Evolutionary conservation across 2,888 invertebrate species (phyloP), one percentile per base, ranked within the genome.

Genomic region (Cancer borealis): DNA sequence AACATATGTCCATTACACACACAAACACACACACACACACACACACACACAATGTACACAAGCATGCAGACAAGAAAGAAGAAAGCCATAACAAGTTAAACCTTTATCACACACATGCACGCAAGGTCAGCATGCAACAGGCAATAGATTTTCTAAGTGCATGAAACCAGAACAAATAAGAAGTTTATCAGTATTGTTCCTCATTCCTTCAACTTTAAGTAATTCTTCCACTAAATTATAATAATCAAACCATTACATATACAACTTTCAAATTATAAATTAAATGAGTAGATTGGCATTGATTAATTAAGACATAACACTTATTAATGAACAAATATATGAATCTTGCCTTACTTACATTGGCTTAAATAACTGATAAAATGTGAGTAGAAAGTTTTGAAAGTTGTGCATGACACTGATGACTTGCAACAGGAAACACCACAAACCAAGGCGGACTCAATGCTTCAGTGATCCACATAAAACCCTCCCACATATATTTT

Each of bases 71-170:
- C 49, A n/a, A 47, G 30, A 47, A 49, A 89, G 30, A 89, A 49
- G 2, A 89, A 26, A 49, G 49, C 47, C 26, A 47, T 47, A n/a
- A 17, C 47, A 89, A 49, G 26, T 89, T 49, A 89, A 12, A 30
- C 8, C 47, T 47, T 26, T 3, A 26, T 49, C 49, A 88, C 73
- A 89, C 21, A 47, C 88, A 89, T 89, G 88, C 88, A 89, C 47
- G 88, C 47, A n/a, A 47, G 8, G 46, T 89, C n/a, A 89, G 17
- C 88, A 89, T 89, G 88, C 88, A 89, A 89, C 49, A 26, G 84
- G 39, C 84, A 84, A 39, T 12, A 39, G 17, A 39, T 30, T n/a
- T 84, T 84, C 30, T 39, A n/a, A 5, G 14, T 4, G 30, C 14
- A 84, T 3, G 17, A 84, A 84, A 4, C 39, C 8, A 12, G 12